Evolutionary conservation across 2,888 invertebrate species (phyloP), one percentile per base, ranked within the genome.

Genomic region (Pediacus dermestoides): DNA sequence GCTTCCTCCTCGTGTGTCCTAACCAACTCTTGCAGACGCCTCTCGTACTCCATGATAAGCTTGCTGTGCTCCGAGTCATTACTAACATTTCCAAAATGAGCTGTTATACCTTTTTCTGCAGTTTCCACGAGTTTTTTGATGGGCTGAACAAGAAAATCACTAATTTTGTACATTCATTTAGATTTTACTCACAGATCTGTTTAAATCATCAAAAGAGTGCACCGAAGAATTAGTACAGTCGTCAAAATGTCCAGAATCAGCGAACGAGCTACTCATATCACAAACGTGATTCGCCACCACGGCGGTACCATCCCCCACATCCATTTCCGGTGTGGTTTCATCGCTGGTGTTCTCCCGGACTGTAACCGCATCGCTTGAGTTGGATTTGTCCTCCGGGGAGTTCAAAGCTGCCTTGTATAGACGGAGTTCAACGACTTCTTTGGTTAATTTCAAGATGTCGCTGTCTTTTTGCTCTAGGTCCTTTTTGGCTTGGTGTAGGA

Each of bases 221-320:
- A 85, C 73, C 36, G 85, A 85, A 33, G 85, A 85, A 56, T 81
- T 81, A 10, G 81, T 81, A 54, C 84, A 66, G 70, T 89, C 89
- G 65, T 90, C 90, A 68, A 85, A 89, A 70, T 88, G 86, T 26
- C 90, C 90, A 4, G 88, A 89, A 68, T 89, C 89, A 37, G 87
- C 84, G 59, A 86, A 81, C 15, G 88, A 88, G 48, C 81, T 80
- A 55, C 82, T 82, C 74, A 85, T 78, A 30, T 34, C 53, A 1
- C 48, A 38, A 26, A 52, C 30, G 14, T 52, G 45, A 38, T 44
- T 50, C 1, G 45, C 13, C n/a, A 11, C 4, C 10, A 4, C 12
- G 9, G 39, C 30, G 8, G 49, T 34, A 16, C 55, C 53, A 32
- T 52, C 58, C 3, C 52, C 48, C 7, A 50, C 44, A 31, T 57